Base-by-base conservation (phyloP, 2,113 vertebrate species). In the Nothobranchius kuhntae region DNA sequence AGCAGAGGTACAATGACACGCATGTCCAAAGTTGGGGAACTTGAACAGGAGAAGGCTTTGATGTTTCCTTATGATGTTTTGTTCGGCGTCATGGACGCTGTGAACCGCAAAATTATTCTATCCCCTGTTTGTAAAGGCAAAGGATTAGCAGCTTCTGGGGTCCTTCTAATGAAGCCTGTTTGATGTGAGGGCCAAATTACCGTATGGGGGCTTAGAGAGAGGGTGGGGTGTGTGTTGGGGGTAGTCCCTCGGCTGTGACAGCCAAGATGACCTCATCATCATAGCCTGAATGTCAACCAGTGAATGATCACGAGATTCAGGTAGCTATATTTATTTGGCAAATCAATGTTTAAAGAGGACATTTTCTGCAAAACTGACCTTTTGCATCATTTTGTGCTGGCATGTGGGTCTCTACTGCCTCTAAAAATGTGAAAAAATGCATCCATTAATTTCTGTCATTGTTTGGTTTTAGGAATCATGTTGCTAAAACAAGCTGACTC, bases 111-210 rank as follows among this genome's bases (percentile, higher is more conserved):
- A 76, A 74, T 61, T 62, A 4, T 66, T 61, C 73, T 50, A 66
- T 78, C 75, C 68, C 78, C 58, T 61, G 75, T 90, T 85, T 91
- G 89, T 86, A 87, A 91, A 89, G 80, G 61, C 80, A 62, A 60
- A 72, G 90, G 92, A 92, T 92, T 93, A 93, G 87, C 67, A 82
- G 83, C 84, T 89, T 77, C 91, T 89, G 85, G 83, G 91, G 89
- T 86, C 85, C 85, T 83, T 82, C 91, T 91, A 92, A 93, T 91
- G 90, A 92, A 90, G 88, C 73, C 76, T 63, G 86, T 93, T 93
- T 92, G 87, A 93, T 92, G 89, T 92, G 76, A 91, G 86, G 81
- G 84, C 88, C 91, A 89, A 93, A 92, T 92, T 93, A 93, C 76
- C 74, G 68, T 86, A 71, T 38, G 21, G 80, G 78, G 86, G 56